Conservation (phyloP, 2,113 vertebrate species). For the Pygoscelis adeliae region DNA sequence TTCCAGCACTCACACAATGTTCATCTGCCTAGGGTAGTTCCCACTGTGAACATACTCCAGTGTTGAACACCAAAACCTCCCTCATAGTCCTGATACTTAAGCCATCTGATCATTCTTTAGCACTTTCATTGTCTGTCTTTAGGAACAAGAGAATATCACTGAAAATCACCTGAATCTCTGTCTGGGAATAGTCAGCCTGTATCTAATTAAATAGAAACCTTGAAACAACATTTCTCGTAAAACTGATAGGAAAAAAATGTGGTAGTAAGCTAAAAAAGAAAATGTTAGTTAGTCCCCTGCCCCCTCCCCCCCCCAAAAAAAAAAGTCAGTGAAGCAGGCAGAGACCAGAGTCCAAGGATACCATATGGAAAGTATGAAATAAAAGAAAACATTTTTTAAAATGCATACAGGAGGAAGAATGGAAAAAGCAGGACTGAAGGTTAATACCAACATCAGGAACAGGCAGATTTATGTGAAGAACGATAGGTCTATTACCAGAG, state of each 20-base stretch:
- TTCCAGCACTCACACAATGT: background rate
- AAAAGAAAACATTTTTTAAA: background rate
- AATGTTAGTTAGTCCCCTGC: background rate
- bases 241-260: background rate
- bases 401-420: background rate
- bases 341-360: background rate
- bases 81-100: background rate
- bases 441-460: background rate
- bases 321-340: background rate
- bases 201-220: background rate
- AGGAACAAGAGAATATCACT: background rate
- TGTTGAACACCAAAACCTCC: background rate
- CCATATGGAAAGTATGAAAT: background rate
- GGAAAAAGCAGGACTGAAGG: background rate
- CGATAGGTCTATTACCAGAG: background rate
- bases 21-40: background rate
- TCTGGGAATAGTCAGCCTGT: background rate
- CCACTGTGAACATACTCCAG: background rate
- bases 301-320: accelerated
- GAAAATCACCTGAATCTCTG: background rate
- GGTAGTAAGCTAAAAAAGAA: background rate
- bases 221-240: background rate
- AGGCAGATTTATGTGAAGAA: background rate
- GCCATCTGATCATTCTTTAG: background rate
- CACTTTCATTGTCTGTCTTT: background rate